Percentiles rank a stretch among this genome's conserved stretches.
Evolutionary conservation across 2,888 invertebrate species (phyloP).

Genomic region (Lithophane semibrunnea): DNA sequence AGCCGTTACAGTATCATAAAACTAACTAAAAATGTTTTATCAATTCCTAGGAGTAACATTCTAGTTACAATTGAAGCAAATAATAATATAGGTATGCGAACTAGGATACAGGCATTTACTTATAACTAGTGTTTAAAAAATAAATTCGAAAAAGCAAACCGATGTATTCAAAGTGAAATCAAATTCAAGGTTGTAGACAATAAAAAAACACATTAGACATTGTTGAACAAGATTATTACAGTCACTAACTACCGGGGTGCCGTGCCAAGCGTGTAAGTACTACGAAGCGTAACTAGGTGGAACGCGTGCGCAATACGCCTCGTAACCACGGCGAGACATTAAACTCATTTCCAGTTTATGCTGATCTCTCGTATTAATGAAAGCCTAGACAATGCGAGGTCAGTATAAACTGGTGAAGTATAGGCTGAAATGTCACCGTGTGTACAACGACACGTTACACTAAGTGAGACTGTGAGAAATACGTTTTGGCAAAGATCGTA

Average conservation of each 20-base stretch:
- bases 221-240: conserved; percentile 37
- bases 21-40: no score
- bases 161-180: conserved; percentile 27
- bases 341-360: background rate
- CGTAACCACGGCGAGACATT: background rate
- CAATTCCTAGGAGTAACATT: background rate
- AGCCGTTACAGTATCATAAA: no score
- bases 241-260: conserved; percentile 45
- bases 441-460: background rate
- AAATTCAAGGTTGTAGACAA: conserved; percentile 48
- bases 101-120: no score
- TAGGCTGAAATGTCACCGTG: background rate
- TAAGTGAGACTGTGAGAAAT: conserved; percentile 42
- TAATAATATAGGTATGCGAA: background rate
- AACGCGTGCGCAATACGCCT: background rate
- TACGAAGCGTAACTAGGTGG: conserved; percentile 14
- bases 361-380: conserved; percentile 1
- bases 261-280: conserved; percentile 40
- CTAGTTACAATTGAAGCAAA: background rate
- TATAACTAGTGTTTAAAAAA: background rate
- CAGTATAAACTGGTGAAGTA: background rate
- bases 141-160: background rate
- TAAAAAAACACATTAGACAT: conserved; percentile 47
- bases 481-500: conserved; percentile 42
- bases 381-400: background rate